Conservation (phyloP, 2,888 invertebrate species). For the Tinea trinotella region DNA sequence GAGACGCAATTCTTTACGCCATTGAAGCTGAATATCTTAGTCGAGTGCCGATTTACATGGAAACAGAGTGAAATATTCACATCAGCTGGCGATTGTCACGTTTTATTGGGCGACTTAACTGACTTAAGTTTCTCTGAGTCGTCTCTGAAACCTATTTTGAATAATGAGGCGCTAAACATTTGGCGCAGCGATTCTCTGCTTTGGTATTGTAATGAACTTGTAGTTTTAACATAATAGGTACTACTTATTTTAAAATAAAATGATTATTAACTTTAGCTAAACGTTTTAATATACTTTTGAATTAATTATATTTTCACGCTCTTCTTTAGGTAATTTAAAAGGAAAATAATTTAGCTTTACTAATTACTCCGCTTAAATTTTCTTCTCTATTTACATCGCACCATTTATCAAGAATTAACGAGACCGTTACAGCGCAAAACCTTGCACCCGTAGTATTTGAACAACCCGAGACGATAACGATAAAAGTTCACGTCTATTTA, state of each 20-base stretch:
- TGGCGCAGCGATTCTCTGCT: constrained; percentile 31
- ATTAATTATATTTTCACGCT: too few relatives aligned
- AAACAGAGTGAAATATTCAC: constrained; percentile 64
- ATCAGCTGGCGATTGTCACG: constrained; percentile 61
- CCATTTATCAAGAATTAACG: constrained; percentile 9
- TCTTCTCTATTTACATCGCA: background rate
- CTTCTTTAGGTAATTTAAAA: too few relatives aligned
- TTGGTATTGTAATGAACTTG: background rate
- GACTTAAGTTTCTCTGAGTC: constrained; percentile 46
- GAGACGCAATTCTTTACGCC: constrained; percentile 31
- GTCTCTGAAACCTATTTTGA: constrained; percentile 51
- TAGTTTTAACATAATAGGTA: background rate
- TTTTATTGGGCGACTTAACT: constrained; percentile 56
- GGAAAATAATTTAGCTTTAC: background rate
- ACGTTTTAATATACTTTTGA: too few relatives aligned
- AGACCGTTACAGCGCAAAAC: background rate
- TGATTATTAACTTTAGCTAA: too few relatives aligned
- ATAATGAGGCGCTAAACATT: constrained; percentile 47
- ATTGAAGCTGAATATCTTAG: constrained; percentile 37
- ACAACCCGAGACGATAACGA: constrained; percentile 3
- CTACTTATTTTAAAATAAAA: background rate
- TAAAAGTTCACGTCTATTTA: constrained; percentile 68
- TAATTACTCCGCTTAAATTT: background rate
- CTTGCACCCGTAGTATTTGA: constrained; percentile 10
- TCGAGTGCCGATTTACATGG: constrained; percentile 53